Evolutionary conservation across 2,113 vertebrate genomes (phyloP).

Genomic region (Pithys albifrons): DNA sequence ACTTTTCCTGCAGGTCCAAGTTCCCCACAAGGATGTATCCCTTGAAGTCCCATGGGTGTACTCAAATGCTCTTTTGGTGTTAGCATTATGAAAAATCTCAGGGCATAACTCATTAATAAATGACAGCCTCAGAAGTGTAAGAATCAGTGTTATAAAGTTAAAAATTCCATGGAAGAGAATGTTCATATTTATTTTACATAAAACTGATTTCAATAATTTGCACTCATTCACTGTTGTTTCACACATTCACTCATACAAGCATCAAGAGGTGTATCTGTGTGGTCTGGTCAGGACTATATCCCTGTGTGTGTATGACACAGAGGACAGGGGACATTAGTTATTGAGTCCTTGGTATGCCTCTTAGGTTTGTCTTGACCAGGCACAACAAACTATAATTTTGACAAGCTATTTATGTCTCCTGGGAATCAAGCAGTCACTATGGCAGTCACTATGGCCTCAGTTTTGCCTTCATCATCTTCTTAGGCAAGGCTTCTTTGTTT

Average conservation of each 20-base stretch:
- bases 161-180: not conserved
- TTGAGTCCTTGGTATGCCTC: not conserved
- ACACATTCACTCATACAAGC: not conserved
- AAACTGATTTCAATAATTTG: not conserved
- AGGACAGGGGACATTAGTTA: not conserved
- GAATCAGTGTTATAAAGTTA: not conserved
- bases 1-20: not conserved
- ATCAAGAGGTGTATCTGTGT: not conserved
- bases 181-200: not conserved
- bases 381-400: not conserved
- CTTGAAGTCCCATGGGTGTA: not conserved
- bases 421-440: not conserved
- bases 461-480: not conserved
- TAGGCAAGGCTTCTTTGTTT: not conserved
- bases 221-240: not conserved
- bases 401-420: not conserved
- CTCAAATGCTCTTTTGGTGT: not conserved
- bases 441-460: not conserved
- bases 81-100: not conserved
- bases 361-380: not conserved
- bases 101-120: not conserved
- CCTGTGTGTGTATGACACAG: not conserved
- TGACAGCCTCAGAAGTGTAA: not conserved
- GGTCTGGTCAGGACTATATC: fast-evolving
- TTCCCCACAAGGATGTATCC: not conserved